A percentile compares a stretch with the other conserved stretches of the same genome.
phyloP scores from a whole-genome alignment of 2,888 invertebrate species.

The Papilio protenor region DNA sequence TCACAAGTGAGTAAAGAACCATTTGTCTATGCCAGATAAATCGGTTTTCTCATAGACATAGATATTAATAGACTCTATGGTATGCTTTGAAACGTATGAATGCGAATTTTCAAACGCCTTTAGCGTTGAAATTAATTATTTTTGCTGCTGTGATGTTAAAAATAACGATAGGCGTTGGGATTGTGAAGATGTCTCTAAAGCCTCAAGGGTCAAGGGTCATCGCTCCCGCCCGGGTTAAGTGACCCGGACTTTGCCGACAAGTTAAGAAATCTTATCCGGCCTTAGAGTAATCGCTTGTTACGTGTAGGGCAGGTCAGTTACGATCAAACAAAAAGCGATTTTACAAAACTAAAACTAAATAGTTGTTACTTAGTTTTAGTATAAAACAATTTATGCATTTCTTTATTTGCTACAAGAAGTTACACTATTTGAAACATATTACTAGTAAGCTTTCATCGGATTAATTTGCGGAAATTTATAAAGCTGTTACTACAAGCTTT shows the following conservation, averaged over 20 bases:
- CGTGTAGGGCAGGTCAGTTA: constrained; percentile 49
- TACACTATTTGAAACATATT: background rate
- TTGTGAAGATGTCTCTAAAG: constrained; percentile 38
- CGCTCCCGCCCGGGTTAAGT: constrained; percentile 54
- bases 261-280: constrained; percentile 51
- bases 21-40: background rate
- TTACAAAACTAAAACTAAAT: background rate
- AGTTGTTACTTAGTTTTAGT: too few species aligned
- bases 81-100: background rate
- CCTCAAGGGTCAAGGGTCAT: constrained; percentile 52
- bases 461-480: background rate
- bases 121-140: background rate
- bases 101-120: background rate
- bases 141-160: background rate
- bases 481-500: background rate
- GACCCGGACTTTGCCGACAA: constrained; percentile 52
- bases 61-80: background rate
- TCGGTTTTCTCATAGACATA: background rate
- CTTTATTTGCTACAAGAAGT: background rate
- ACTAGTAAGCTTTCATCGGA: background rate
- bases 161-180: constrained; percentile 41
- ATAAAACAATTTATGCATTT: too few species aligned
- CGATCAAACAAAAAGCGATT: background rate
- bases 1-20: background rate
- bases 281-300: constrained; percentile 51